A percentile compares a stretch with the other conserved stretches of the same genome.
These are phyloP conservation scores for Leptarthrus brevirostris DNA, from an alignment of 2,888 invertebrate genomes.

Conservation along the genomic window DNA sequence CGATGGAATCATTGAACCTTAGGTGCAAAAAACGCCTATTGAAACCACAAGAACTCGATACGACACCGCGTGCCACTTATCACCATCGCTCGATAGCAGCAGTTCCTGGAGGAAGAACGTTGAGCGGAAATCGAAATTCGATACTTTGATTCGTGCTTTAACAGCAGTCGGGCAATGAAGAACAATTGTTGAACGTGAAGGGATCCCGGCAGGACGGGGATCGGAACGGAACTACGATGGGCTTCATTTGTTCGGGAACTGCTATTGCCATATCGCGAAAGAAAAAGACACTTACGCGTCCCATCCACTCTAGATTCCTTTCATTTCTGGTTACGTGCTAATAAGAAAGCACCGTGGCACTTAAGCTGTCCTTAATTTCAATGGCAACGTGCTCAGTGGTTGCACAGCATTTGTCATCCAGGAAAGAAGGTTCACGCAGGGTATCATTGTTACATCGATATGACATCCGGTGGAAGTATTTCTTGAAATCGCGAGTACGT, in stretches of 20 bases:
- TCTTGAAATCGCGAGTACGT: constrained; percentile 22
- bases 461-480: constrained; percentile 48
- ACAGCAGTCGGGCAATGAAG: constrained; percentile 23
- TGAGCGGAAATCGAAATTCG: constrained; percentile 39
- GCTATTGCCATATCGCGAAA: background rate
- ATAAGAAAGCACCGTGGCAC: constrained; percentile 33
- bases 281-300: background rate
- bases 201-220: background rate
- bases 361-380: constrained; percentile 38
- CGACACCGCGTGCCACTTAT: constrained; percentile 46
- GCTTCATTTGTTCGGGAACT: background rate
- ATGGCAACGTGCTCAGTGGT: constrained; percentile 4
- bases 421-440: constrained; percentile 22
- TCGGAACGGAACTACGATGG: background rate
- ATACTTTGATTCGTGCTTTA: constrained; percentile 41
- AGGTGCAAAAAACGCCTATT: background rate
- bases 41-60: constrained; percentile 3
- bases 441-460: constrained; percentile 49
- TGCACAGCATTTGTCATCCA: constrained; percentile 42
- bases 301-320: background rate
- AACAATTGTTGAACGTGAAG: constrained; percentile 14
- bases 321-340: constrained; percentile 15
- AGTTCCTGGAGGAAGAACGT: background rate
- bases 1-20: background rate
- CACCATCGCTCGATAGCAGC: background rate